Evolutionary conservation across 2,113 vertebrate genomes (phyloP).

Genomic region (Tyto alba): DNA sequence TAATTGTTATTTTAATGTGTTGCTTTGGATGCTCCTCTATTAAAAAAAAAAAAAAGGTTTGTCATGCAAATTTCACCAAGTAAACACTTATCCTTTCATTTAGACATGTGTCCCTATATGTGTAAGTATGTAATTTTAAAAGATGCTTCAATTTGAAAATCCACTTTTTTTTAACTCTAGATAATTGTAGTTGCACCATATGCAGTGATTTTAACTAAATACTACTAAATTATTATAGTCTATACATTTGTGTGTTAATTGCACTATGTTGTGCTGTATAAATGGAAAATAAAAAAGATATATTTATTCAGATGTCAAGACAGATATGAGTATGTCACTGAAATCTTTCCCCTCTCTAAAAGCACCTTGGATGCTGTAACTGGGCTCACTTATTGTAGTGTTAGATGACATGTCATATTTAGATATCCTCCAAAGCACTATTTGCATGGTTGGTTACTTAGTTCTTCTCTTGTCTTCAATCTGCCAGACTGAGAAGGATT

Average conservation of each 20-base stretch:
- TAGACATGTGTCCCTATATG: not conserved
- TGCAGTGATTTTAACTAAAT: not conserved
- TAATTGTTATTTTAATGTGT: not conserved
- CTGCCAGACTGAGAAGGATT: slow-evolving; percentile 9
- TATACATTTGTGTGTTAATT: not conserved
- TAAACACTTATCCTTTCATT: not conserved
- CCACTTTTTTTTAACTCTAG: not conserved
- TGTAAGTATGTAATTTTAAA: not conserved
- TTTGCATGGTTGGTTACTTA: not conserved
- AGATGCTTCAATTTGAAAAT: not conserved
- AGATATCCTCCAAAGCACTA: not conserved
- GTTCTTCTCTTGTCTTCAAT: not conserved
- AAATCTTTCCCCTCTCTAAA: not conserved
- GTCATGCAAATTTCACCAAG: not conserved
- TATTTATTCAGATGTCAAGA: not conserved
- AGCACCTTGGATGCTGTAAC: not conserved
- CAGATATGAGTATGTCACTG: not conserved
- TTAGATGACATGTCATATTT: not conserved
- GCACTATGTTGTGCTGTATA: not conserved
- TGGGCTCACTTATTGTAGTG: not conserved
- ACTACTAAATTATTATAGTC: not conserved
- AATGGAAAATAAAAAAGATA: not conserved
- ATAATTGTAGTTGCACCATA: not conserved
- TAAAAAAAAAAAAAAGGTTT: not conserved
- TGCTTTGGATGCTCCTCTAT: not conserved